Percentiles rank a stretch among this genome's conserved stretches.
These are phyloP conservation scores for Nyctibius grandis DNA, from an alignment of 2,797 vertebrate species.

Conservation along the genomic window DNA sequence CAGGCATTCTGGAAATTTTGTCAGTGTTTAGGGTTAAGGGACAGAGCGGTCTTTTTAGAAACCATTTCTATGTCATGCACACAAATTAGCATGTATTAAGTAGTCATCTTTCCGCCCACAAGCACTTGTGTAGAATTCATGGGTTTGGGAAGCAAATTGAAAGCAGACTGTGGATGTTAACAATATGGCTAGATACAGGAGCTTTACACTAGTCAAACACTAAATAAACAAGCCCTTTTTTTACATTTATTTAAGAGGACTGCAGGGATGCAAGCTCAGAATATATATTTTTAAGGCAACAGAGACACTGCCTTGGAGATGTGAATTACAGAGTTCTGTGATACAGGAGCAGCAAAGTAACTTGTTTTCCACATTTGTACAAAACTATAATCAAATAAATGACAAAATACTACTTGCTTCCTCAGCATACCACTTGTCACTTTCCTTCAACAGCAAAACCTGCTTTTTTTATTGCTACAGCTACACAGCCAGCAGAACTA, in stretches of 20 bases:
- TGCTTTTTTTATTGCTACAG: background rate
- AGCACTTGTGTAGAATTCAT: conserved; percentile 5
- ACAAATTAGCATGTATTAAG: conserved; percentile 16
- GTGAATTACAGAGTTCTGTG: background rate
- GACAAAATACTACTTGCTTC: background rate
- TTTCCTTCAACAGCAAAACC: background rate
- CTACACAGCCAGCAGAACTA: background rate
- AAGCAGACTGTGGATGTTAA: conserved; percentile 29
- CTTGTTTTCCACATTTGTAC: background rate
- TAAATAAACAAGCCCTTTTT: background rate
- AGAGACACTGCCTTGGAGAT: background rate
- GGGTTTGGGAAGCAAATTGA: conserved; percentile 30
- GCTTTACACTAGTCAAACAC: background rate
- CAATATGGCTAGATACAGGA: background rate
- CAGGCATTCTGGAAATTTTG: background rate
- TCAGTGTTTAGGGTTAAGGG: background rate
- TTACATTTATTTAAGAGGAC: background rate
- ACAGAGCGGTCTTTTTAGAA: background rate
- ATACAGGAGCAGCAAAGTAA: background rate
- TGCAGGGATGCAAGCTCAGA: background rate
- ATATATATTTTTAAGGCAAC: background rate
- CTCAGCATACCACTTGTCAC: background rate
- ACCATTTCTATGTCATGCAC: background rate
- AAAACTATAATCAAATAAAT: background rate
- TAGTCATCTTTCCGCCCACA: conserved; percentile 28